Evolutionary conservation across 2,113 vertebrate genomes (phyloP), one percentile per base, ranked within the genome.

Genomic region (Anguilla rostrata): DNA sequence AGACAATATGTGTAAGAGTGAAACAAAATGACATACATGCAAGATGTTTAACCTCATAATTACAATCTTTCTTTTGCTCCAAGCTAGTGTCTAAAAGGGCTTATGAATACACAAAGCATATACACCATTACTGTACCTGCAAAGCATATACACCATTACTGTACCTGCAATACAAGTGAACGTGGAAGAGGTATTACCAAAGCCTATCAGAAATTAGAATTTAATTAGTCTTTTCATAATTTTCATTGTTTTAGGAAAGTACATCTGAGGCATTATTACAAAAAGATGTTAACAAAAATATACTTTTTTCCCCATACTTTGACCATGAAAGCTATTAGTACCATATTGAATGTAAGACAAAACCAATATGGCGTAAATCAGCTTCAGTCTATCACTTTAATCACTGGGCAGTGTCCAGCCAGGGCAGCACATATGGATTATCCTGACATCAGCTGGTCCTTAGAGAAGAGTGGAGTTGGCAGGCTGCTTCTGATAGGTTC

Each of bases 381-480:
- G 60, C 20, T 78, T 14, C 75, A 15, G 20, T 78, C 75, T 34
- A 78, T 78, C 34, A 43, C 46, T 82, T 14, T 26, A 34, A 29
- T 20, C 26, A 53, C 1, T 29, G 81, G 46, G 41, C 46, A 53
- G 18, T 40, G 84, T 39, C 22, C 49, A 56, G 46, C 18, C n/a
- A 71, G 46, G 49, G 3, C 56, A 40, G 39, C 34, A 84, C 39
- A 26, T 6, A 56, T 53, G 20, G 20, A 14, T 14, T 78, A 83
- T n/a, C 82, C 88, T 60, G 78, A 49, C 49, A 86, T 66, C 9
- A 88, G 43, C 83, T 85, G 79, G 39, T 89, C 83, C 80, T 80
- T 12, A 22, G 87, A 79, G 39, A 85, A 79, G 22, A 86, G 78
- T 18, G 83, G 78, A 9, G 49, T 26, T 15, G 78, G 79, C 26